Evolutionary conservation across 2,113 vertebrate genomes (phyloP), one percentile per base, ranked within the genome.

Genomic region (Halichoerus grypus): DNA sequence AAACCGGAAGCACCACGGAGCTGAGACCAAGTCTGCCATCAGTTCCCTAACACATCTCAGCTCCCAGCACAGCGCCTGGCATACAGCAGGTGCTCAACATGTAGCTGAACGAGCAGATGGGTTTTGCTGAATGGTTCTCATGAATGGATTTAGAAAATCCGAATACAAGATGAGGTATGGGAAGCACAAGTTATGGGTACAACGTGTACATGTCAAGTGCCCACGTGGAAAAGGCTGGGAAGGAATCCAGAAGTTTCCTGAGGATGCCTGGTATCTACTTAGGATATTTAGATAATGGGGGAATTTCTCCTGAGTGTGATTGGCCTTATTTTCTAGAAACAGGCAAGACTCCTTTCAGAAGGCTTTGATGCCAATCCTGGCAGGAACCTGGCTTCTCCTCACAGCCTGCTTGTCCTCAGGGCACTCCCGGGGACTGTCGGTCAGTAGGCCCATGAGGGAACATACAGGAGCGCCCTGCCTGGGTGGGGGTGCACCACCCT

Each of bases 401-500:
- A 31, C 71, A 63, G 71, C 42, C 53, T 51, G 24, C 65, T 67
- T 71, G 76, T 85, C 88, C 13, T 81, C 67, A 26, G 55, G 57
- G 33, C 42, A 72, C 39, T 1, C 2, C 26, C 19, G n/a, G 65
- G 69, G 22, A 42, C 14, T 76, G 22, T 24, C 4, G 2, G 61
- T n/a, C 33, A 42, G 63, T 2, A 4, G 53, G 57, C 33, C 49
- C 0, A 0, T 7, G 4, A 46, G 7, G 19, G 36, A 74, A 36
- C 1, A 24, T 4, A 24, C 49, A 13, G 77, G 67, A 16, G 39
- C 6, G 42, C 39, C 57, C 21, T n/a, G 36, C 21, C 57, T 46
- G 4, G n/a, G 11, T 1, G 0, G 7, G 7, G 61, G 24, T 5
- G 18, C 3, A n/a, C 46, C 33, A 12, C 28, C 22, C n/a, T 18